Conservation (phyloP, 2,888 invertebrate genomes). For the Phalera bucephala region DNA sequence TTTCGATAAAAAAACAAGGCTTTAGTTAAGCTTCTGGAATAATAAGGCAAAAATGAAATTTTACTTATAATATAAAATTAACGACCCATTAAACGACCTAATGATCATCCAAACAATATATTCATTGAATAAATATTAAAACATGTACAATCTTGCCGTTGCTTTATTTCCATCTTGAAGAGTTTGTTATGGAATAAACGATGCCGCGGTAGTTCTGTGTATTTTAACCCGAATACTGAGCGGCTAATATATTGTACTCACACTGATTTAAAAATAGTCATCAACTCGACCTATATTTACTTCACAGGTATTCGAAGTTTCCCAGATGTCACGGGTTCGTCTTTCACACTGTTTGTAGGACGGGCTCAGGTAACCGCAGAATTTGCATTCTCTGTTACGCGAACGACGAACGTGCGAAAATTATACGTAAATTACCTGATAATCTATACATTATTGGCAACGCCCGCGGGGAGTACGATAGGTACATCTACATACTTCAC, state of each 20-base stretch:
- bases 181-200: no score
- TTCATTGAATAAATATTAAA: no score
- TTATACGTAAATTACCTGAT: constrained; percentile 47
- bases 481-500: constrained; percentile 50
- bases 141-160: no score
- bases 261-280: constrained; percentile 65
- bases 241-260: constrained; percentile 47
- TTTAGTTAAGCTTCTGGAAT: no score
- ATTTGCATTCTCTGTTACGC: constrained; percentile 9
- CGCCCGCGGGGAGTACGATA: constrained; percentile 56
- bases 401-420: constrained; percentile 17
- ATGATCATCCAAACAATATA: no score
- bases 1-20: no score
- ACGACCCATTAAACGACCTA: no score
- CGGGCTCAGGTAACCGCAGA: constrained; percentile 53
- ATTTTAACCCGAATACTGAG: constrained; percentile 41
- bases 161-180: no score
- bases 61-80: no score
- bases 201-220: constrained; percentile 21
- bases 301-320: constrained; percentile 46
- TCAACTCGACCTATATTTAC: constrained; percentile 52
- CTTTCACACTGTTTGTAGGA: constrained; percentile 49
- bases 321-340: constrained; percentile 61
- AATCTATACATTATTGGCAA: constrained; percentile 54
- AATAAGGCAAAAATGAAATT: no score